Conservation (phyloP, 2,797 vertebrate species). For the Acrossocheilus fasciatus region DNA sequence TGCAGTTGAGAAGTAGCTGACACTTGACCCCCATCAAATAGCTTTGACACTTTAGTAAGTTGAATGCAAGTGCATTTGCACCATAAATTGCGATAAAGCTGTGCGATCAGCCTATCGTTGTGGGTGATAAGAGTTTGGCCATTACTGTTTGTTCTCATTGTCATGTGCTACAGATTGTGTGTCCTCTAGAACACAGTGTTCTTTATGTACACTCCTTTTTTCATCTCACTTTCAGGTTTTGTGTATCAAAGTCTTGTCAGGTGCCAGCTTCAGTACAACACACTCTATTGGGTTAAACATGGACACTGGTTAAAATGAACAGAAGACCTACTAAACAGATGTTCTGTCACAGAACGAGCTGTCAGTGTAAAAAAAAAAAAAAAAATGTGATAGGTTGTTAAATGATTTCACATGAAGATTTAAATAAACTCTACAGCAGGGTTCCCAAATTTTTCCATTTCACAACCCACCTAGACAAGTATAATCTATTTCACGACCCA, state of each 20-base stretch:
- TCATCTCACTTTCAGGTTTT: neutral
- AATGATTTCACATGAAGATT: neutral
- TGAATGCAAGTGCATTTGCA: neutral
- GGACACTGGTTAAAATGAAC: neutral
- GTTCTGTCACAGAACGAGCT: slow-evolving; percentile 3
- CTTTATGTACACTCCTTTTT: neutral
- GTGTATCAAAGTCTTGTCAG: neutral
- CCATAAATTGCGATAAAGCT: neutral
- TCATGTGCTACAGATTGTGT: neutral
- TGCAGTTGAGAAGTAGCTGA: neutral
- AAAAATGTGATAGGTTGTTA: neutral
- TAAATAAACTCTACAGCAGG: neutral
- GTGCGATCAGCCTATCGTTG: neutral
- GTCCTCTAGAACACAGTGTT: neutral
- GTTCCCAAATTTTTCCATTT: neutral
- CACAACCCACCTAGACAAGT: neutral
- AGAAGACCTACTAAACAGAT: neutral
- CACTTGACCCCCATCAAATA: neutral
- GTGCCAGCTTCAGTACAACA: slow-evolving; percentile 1
- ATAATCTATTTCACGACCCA: too few relatives aligned
- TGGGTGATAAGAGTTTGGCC: neutral
- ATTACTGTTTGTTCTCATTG: neutral
- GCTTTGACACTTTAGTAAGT: neutral
- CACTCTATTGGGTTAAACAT: neutral
- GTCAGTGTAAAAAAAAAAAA: neutral